Percentiles rank a stretch among this genome's conserved stretches.
phyloP scores from a whole-genome alignment of 2,113 vertebrate species.

The Hassar affinis region DNA sequence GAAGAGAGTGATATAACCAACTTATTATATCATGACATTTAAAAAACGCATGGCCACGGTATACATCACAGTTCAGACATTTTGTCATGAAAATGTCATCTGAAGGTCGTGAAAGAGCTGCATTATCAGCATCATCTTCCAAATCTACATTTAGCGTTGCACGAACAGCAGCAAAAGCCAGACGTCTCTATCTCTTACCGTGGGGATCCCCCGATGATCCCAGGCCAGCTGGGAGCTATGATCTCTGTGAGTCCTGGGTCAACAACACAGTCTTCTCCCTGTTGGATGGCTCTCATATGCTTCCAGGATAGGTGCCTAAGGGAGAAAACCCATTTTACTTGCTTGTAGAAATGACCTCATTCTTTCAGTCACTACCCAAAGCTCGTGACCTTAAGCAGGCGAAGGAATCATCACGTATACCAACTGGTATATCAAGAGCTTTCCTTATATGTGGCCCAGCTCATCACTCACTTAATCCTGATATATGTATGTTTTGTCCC shows the following conservation, averaged over 20 bases:
- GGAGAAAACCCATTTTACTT: neutral
- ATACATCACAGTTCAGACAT: neutral
- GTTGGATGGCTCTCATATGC: neutral
- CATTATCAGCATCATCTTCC: slow-evolving; percentile 1
- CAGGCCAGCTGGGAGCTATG: neutral
- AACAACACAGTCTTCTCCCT: slow-evolving; percentile 1
- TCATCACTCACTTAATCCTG: neutral
- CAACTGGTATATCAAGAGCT: neutral
- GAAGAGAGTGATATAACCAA: slow-evolving; percentile 5
- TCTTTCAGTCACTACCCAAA: neutral
- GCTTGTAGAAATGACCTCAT: neutral
- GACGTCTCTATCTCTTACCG: neutral
- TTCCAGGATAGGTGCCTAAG: neutral
- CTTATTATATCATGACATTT: slow-evolving; percentile 16
- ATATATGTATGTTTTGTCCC: neutral
- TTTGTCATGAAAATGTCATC: slow-evolving; percentile 22
- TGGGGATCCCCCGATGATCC: neutral
- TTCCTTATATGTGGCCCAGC: neutral
- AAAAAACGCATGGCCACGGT: neutral
- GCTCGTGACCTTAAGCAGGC: neutral
- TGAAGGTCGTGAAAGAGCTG: neutral
- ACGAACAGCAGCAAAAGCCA: neutral
- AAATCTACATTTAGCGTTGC: neutral
- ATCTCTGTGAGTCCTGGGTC: neutral
- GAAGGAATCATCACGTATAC: neutral